Evolutionary conservation across 64 coral and sea anemone genomes (phyloP).

Genomic region (Acropora yongei): DNA sequence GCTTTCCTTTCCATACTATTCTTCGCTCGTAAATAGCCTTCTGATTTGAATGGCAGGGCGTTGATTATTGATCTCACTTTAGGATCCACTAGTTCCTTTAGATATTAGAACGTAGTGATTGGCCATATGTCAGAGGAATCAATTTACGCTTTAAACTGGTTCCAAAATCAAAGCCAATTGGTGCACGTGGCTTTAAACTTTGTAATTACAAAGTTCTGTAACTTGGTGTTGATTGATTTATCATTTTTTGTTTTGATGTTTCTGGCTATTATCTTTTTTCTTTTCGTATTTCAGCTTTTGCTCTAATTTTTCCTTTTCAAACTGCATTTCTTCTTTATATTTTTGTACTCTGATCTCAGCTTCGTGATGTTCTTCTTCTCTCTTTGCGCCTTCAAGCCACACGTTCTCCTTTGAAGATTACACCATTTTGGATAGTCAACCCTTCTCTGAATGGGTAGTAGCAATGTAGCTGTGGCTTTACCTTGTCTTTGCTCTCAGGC

Average conservation of each 20-base stretch:
- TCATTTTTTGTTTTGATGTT: not conserved
- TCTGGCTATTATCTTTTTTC: not conserved
- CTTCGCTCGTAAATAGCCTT: no score
- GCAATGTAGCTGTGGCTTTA: no score
- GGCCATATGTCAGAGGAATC: conserved; percentile 52
- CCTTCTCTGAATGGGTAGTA: no score
- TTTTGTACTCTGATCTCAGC: conserved; percentile 5
- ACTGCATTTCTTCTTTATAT: not conserved
- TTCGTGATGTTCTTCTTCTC: not conserved
- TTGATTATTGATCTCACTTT: not conserved
- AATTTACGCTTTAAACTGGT: conserved; percentile 57
- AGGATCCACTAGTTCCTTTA: conserved; percentile 48
- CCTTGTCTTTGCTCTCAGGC: no score
- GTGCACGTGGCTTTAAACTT: not conserved
- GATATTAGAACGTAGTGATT: conserved; percentile 59
- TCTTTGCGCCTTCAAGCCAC: not conserved
- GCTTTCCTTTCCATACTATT: no score
- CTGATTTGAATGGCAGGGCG: not conserved
- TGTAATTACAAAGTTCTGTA: conserved; percentile 8
- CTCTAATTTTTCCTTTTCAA: conserved; percentile 18
- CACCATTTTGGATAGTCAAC: no score
- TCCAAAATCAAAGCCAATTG: conserved; percentile 41
- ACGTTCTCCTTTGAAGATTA: no score
- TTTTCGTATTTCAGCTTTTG: conserved; percentile 13
- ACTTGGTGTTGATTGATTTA: conserved; percentile 14